Base-by-base conservation (phyloP, 2,797 vertebrate genomes). In the Sebastolobus altivelis region DNA sequence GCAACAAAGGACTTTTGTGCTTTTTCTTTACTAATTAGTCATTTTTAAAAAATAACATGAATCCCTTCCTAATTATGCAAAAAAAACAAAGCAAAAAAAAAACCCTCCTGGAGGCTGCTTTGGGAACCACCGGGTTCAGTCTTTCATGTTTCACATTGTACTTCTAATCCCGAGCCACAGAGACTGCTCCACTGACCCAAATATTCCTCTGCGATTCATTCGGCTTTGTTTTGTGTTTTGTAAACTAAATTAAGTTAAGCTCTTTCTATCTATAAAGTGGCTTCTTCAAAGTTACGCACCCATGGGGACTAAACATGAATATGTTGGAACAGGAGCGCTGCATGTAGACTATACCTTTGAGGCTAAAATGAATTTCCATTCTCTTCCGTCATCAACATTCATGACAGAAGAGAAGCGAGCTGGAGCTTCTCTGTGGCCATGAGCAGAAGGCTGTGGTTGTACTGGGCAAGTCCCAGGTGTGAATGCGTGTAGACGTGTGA, bases 401-500 rank as follows among this genome's bases (percentile, higher is more conserved):
- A 38, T 4, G 25, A 18, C 25, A 22, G 55, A 62, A 18, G 16
- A 1, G 14, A 25, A 69, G 4, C 3, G 7, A 79, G 49, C 69
- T 20, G 6, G 12, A 56, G 66, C 68, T 31, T 62, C 72, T 59
- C 9, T 29, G 33, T 31, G 46, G 56, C 49, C 12, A 22, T 18
- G 61, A 54, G 58, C 65, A 61, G 29, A 27, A 59, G 38, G 52
- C 35, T 18, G 25, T 9, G 67, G 71, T 65, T 27, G 60, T 33
- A 18, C 46, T 25, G 61, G 69, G 65, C 46, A 35, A 49, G 25
- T 80, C 80, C 80, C 86, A 35, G 52, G 68, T 81, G 75, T 27
- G 70, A 55, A 12, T 1, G 11, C 27, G 16, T 11, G 55, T 1
- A 66, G 35, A 61, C 37, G 13, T 4, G 29, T 83, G 70, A 82